Evolutionary conservation across 1,140 invertebrate genomes (phyloP), one percentile per base, ranked within the genome.

Genomic region (Wiebesia pumilae): DNA sequence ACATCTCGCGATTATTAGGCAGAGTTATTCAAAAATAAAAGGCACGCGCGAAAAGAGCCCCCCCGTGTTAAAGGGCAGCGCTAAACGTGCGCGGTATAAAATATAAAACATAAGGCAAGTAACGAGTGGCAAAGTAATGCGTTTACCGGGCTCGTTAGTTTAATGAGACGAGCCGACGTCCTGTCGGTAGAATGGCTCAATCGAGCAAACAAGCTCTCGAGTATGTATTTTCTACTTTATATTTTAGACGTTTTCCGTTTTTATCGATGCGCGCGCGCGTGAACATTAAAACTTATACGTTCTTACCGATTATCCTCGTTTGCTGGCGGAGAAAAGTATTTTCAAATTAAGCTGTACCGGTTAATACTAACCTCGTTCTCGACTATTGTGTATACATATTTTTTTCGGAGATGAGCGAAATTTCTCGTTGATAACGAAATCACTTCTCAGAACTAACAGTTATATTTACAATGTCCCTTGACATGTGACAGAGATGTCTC

Each of bases 151-250:
- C 38, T 73, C 71, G 7, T 38, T 73, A 21, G 3, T 81, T n/a
- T 69, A 71, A 82, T 43, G 80, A 80, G 78, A 58, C 77, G 51
- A 79, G 3, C 27, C 77, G 40, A 79, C 51, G 77, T 54, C n/a
- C 33, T 27, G 58, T 24, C 21, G n/a, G 19, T 35, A 35, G 35
- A 47, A 54, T 79, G n/a, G 54, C 30, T 79, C 27, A 30, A 54
- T 54, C 43, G 77, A 79, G 27, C 12, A 21, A 82, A n/a, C 24
- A 62, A 62, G 24, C 24, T 14, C 58, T 4, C 1, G 27, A 62
- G 3, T 62, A 3, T 62, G 4, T 24, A 62, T 62, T 27, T 27
- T 62, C 58, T 62, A 27, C 58, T 27, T 27, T 27, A 27, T 62
- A 62, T 10, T 27, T 62, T 10, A 27, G 3, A 62, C 14, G 4